Conservation (phyloP, 2,888 invertebrate species). For the Nebria salina region DNA sequence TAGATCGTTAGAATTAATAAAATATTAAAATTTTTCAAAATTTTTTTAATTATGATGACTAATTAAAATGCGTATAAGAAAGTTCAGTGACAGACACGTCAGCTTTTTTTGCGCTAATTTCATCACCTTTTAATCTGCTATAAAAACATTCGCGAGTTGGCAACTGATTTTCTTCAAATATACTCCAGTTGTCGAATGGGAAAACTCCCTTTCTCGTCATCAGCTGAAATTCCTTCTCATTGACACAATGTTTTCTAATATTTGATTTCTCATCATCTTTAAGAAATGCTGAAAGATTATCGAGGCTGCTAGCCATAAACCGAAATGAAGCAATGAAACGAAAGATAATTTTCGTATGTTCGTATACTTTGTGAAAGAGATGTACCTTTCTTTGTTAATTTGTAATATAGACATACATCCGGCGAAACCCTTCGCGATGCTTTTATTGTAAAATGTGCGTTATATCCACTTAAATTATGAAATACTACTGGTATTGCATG, state of each 20-base stretch:
- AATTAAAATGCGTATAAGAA: too few relatives aligned
- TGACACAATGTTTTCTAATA: not conserved
- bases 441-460: conserved; percentile 54
- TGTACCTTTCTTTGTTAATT: conserved; percentile 41
- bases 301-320: conserved; percentile 7
- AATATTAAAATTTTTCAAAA: too few relatives aligned
- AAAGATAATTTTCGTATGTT: too few relatives aligned
- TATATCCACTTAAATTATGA: conserved; percentile 54
- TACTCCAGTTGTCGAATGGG: not conserved
- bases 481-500: conserved; percentile 54
- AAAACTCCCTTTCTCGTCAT: conserved; percentile 21
- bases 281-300: not conserved
- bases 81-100: too few relatives aligned
- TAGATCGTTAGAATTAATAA: too few relatives aligned
- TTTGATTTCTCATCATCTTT: not conserved
- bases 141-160: too few relatives aligned
- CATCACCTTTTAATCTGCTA: too few relatives aligned
- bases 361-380: conserved; percentile 46
- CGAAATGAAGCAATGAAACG: not conserved
- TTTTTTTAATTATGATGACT: too few relatives aligned
- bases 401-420: conserved; percentile 43
- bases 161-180: too few relatives aligned
- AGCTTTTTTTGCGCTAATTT: too few relatives aligned
- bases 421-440: conserved; percentile 48
- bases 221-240: conserved; percentile 4